Base-by-base conservation (phyloP, 1,140 invertebrate genomes). In the Drosophila paulistorum region DNA sequence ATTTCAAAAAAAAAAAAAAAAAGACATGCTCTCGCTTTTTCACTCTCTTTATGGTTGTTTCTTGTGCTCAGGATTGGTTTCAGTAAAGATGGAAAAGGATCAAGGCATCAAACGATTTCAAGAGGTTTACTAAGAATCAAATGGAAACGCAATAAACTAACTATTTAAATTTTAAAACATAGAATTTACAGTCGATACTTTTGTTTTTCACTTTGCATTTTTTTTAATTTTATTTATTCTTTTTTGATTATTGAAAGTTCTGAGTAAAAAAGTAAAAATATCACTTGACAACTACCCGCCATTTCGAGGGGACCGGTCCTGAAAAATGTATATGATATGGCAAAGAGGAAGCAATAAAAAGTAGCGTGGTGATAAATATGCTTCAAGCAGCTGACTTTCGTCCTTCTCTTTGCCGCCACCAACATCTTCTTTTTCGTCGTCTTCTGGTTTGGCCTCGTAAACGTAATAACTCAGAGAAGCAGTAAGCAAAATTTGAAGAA, bases 321-420 rank as follows among this genome's bases (percentile, higher is more conserved):
- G 51, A 20, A 51, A 58, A 51, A 23, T 39, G 14, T 14, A 41
- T 45, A 54, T 73, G 77, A 73, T 78, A 68, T 69, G 66, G 51
- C 57, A 66, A 45, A 42, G 54, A 79, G 77, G 77, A 85, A 81
- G 82, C 69, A 71, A 86, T 86, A 71, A 71, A 79, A 85, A 65
- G 58, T 77, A 48, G 62, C 48, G 64, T 54, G 71, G 75, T 77
- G 75, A 77, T 77, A 77, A 77, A 77, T 77, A 77, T 67, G 68
- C 74, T 61, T 37, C 60, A 68, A 23, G 61, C 37, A 54, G 39
- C 33, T 23, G 60, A 45, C 17, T 13, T 60, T 54, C 42, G 37
- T 57, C 37, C 35, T 59, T 76, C 75, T 76, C 69, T 30, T 6
- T 65, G 57, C 77, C 30, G 30, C 42, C 42, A 54, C 1, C 37